phyloP scores from a whole-genome alignment of 2,797 vertebrate species.

The Coilia nasus region DNA sequence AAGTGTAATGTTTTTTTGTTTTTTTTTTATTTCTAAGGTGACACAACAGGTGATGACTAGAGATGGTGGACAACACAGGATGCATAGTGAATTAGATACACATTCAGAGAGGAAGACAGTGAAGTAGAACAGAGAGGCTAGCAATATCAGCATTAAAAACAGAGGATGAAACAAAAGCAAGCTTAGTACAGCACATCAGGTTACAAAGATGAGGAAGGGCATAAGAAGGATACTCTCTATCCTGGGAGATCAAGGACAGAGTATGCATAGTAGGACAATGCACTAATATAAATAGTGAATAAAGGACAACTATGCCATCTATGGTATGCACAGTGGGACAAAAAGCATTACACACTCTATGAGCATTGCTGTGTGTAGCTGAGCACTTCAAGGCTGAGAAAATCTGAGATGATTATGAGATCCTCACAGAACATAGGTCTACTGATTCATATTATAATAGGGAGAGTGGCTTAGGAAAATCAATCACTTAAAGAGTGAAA shows the following conservation, averaged over 20 bases:
- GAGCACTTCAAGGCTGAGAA: no score
- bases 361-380: background rate
- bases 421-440: no score
- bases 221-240: background rate
- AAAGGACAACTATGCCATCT: background rate
- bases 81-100: background rate
- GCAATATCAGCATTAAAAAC: background rate
- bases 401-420: no score
- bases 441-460: no score
- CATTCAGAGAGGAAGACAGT: background rate
- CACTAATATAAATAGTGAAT: background rate
- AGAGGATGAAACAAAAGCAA: background rate
- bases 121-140: background rate
- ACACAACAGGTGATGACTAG: background rate
- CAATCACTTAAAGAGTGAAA: no score
- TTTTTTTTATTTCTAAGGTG: background rate
- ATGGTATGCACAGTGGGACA: background rate
- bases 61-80: background rate
- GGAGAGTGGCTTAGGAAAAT: no score
- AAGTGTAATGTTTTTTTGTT: no score
- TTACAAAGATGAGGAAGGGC: background rate
- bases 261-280: background rate
- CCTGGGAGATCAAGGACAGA: conserved; percentile 7
- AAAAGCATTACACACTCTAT: background rate
- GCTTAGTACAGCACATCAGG: conserved; percentile 1